Conservation (phyloP, 2,797 vertebrate genomes). For the Enteromius argenteus region DNA sequence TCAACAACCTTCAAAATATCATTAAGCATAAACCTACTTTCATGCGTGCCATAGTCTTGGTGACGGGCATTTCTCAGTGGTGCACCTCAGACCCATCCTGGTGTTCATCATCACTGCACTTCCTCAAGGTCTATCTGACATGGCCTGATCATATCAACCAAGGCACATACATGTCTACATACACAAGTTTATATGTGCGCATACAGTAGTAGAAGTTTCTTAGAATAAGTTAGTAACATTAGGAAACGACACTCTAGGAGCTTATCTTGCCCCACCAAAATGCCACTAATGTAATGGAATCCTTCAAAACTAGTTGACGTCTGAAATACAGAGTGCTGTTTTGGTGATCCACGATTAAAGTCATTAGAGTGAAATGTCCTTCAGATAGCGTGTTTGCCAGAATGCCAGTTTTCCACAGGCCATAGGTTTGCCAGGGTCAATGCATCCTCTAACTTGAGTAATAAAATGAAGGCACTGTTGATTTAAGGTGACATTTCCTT, state of each 20-base stretch:
- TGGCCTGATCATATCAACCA: slow-evolving; percentile 55
- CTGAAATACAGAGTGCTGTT: not conserved
- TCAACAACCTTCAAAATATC: slow-evolving; percentile 74
- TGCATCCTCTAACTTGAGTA: slow-evolving; percentile 55
- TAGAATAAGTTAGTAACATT: slow-evolving; percentile 39
- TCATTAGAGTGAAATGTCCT: not conserved
- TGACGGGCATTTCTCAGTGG: slow-evolving; percentile 58
- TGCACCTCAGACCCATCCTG: slow-evolving; percentile 75
- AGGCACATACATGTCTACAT: slow-evolving; percentile 68
- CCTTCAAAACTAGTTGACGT: not conserved
- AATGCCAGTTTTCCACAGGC: slow-evolving; percentile 6
- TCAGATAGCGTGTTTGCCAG: not conserved
- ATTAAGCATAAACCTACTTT: slow-evolving; percentile 76
- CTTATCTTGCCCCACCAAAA: not conserved
- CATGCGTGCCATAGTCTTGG: slow-evolving; percentile 75
- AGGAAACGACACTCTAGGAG: not conserved
- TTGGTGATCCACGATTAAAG: not conserved
- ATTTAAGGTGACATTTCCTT: slow-evolving; percentile 57
- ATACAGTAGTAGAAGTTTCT: slow-evolving; percentile 59
- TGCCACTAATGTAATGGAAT: slow-evolving; percentile 6
- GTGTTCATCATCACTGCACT: slow-evolving; percentile 77
- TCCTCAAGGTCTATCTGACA: slow-evolving; percentile 55
- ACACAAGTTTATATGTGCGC: slow-evolving; percentile 60
- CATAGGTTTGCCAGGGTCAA: slow-evolving; percentile 61
- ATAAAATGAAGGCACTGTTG: slow-evolving; percentile 60